Evolutionary conservation across 2,113 vertebrate species (phyloP).

Genomic region (Chaenocephalus aceratus): DNA sequence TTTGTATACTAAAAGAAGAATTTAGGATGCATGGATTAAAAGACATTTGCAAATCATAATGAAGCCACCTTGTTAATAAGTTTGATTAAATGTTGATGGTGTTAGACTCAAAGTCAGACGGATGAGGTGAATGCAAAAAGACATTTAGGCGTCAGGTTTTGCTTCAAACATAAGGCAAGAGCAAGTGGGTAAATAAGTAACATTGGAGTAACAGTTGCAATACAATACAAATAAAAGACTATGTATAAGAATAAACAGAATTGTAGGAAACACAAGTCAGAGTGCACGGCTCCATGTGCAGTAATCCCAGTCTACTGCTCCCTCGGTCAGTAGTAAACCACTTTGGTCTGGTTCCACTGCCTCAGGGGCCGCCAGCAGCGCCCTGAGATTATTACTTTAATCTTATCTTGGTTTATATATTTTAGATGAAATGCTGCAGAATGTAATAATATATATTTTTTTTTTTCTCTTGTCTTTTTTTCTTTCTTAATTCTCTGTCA

Average conservation of each 20-base stretch:
- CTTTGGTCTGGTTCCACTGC: neutral
- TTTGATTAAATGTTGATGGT: neutral
- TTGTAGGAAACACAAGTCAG: neutral
- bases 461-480: too few species aligned
- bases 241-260: too few species aligned
- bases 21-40: too few species aligned
- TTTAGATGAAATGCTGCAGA: neutral
- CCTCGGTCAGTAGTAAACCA: conserved; percentile 8
- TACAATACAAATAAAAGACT: too few species aligned
- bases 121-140: neutral
- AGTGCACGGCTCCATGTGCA: neutral
- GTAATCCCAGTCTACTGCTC: conserved; percentile 3
- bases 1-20: neutral
- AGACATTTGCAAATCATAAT: neutral
- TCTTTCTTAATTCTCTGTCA: too few species aligned
- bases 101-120: neutral
- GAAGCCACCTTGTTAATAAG: neutral
- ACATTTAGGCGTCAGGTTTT: neutral
- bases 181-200: too few species aligned
- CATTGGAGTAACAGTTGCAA: too few species aligned
- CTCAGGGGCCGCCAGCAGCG: neutral
- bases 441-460: neutral
- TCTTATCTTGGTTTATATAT: neutral
- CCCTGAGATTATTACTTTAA: neutral
- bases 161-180: too few species aligned